Percentiles rank a stretch among this genome's conserved stretches.
Conservation (phyloP, 64 coral and sea anemone species). For the Montipora foliosa region DNA sequence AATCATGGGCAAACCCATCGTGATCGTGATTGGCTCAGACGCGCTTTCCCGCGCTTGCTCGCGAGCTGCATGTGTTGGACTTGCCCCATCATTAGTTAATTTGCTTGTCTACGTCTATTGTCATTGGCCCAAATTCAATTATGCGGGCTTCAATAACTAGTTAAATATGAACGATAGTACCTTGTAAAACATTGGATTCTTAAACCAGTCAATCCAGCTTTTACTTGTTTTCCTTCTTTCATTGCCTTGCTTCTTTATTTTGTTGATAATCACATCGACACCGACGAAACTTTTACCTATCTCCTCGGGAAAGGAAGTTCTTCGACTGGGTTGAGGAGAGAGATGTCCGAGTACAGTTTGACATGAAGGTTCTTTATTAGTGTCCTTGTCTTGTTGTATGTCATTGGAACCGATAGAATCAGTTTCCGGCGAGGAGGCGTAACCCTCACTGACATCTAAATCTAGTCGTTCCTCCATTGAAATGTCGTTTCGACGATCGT, state of each 20-base stretch:
- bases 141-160: background rate
- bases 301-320: background rate
- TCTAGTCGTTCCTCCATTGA: background rate
- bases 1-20: too few relatives aligned
- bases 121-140: too few relatives aligned
- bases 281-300: background rate
- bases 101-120: too few relatives aligned
- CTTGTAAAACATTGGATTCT: conserved; percentile 48
- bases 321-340: background rate
- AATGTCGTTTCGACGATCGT: background rate
- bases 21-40: too few relatives aligned
- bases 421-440: conserved; percentile 33
- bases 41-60: too few relatives aligned
- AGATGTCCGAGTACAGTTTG: background rate
- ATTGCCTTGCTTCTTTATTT: background rate
- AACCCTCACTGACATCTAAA: conserved; percentile 22
- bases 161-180: background rate
- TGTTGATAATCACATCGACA: conserved; percentile 4
- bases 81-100: too few relatives aligned
- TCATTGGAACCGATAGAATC: background rate
- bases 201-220: conserved; percentile 38
- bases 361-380: background rate
- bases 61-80: too few relatives aligned
- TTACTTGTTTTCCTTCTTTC: conserved; percentile 1
- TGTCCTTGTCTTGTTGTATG: background rate